A percentile compares a stretch with the other conserved stretches of the same genome.
Evolutionary conservation across 2,797 vertebrate species (phyloP).

Genomic region (Gastrophryne carolinensis): DNA sequence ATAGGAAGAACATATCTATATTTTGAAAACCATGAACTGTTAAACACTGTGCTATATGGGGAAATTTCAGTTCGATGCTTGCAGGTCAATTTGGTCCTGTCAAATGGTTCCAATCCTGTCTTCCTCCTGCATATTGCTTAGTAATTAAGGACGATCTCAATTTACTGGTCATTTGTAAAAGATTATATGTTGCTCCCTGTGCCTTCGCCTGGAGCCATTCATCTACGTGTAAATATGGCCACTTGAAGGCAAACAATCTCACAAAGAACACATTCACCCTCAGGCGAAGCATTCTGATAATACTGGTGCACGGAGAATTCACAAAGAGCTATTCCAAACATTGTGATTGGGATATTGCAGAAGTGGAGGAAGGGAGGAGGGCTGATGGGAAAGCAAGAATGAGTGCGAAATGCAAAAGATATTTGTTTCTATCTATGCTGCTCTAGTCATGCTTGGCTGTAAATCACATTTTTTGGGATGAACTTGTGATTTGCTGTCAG

Average conservation of each 20-base stretch:
- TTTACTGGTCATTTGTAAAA: conserved; percentile 50
- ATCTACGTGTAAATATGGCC: conserved; percentile 36
- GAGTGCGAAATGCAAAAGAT: too few species aligned
- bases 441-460: background rate
- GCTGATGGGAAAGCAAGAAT: background rate
- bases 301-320: conserved; percentile 40
- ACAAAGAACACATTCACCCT: conserved; percentile 46
- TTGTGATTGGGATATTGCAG: conserved; percentile 36
- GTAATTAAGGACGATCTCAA: conserved; percentile 46
- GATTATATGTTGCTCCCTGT: conserved; percentile 42
- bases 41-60: background rate
- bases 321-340: conserved; percentile 34
- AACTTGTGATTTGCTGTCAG: background rate
- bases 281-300: conserved; percentile 46
- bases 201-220: conserved; percentile 25
- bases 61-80: conserved; percentile 5
- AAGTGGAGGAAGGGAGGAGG: conserved; percentile 24
- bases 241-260: conserved; percentile 44
- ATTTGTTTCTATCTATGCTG: conserved; percentile 17
- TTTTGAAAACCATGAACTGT: conserved; percentile 4
- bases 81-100: conserved; percentile 29
- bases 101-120: conserved; percentile 4
- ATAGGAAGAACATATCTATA: background rate
- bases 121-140: background rate
- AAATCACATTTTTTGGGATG: background rate